phyloP scores from a whole-genome alignment of 2,888 invertebrate species.

The Bhutanitis thaidina region DNA sequence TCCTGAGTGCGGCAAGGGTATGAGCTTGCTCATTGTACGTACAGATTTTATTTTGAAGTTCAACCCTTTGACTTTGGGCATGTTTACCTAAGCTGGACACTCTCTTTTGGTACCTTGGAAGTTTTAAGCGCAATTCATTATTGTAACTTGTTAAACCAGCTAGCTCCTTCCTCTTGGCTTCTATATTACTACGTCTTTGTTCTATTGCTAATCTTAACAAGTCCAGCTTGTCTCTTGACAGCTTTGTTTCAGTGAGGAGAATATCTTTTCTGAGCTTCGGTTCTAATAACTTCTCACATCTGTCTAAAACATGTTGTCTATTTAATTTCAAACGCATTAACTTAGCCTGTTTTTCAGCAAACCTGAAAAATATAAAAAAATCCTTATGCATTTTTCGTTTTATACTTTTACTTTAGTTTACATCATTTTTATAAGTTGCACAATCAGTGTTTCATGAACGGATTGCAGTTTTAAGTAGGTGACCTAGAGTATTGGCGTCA shows the following conservation, averaged over 20 bases:
- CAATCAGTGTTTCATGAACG: neutral
- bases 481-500: neutral
- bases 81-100: constrained; percentile 58
- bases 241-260: constrained; percentile 60
- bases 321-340: constrained; percentile 79
- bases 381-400: too few species aligned
- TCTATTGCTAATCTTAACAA: constrained; percentile 65
- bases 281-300: constrained; percentile 67
- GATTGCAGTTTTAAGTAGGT: neutral
- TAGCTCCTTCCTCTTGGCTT: constrained; percentile 49
- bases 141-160: constrained; percentile 48
- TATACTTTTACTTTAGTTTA: too few species aligned
- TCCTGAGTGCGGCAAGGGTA: constrained; percentile 50
- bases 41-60: constrained; percentile 51
- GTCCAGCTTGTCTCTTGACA: constrained; percentile 62
- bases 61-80: constrained; percentile 49
- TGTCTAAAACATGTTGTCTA: constrained; percentile 76
- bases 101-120: constrained; percentile 67
- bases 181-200: constrained; percentile 56
- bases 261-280: constrained; percentile 61
- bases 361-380: constrained; percentile 58
- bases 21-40: constrained; percentile 52
- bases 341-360: constrained; percentile 82
- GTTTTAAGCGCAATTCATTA: constrained; percentile 53
- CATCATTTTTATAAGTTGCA: too few species aligned